Evolutionary conservation across 2,113 vertebrate species (phyloP), one percentile per base, ranked within the genome.

Genomic region (Crotophaga sulcirostris): DNA sequence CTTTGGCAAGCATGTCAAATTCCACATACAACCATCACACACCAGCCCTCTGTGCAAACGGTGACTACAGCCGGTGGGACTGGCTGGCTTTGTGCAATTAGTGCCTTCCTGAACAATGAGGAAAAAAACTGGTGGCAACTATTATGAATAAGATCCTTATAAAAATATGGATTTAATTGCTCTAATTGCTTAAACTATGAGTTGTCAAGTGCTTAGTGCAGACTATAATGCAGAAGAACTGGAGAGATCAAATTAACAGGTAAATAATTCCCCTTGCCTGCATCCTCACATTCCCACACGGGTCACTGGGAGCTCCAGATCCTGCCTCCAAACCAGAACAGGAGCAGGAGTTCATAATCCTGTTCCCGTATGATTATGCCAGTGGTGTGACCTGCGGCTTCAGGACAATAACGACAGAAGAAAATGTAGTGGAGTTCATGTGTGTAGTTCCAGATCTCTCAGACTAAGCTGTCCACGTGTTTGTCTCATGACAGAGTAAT

Each of bases 131-230:
- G 70, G 9, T 2, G 4, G 81, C 84, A 83, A 67, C 47, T 78
- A 44, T 81, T 75, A 87, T 66, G 72, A 87, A 26, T 62, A 69
- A 94, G n/a, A 59, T 59, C 60, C 44, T 72, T 67, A 86, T 29
- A 52, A 79, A 91, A 95, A 90, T 44, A 86, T 8, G 47, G 36
- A 56, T 72, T 84, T 94, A 94, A 95, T 96, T 89, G 73, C 60
- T 95, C 7, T 90, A 60, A 90, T 81, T 94, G 66, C 81, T 87
- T 82, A 58, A 96, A 73, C 56, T 87, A 54, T 64, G 84, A 79
- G 44, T 42, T 95, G 77, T 64, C 73, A 70, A 75, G 54, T 66
- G 60, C 73, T 54, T 55, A 59, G 60, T 26, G 29, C 80, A 70
- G 73, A 26, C 56, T 87, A 80, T 68, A 58, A 79, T 51, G 38